These are phyloP conservation scores for Aspiorhynchus laticeps DNA, from an alignment of 2,113 vertebrate species.

Conservation along the genomic window DNA sequence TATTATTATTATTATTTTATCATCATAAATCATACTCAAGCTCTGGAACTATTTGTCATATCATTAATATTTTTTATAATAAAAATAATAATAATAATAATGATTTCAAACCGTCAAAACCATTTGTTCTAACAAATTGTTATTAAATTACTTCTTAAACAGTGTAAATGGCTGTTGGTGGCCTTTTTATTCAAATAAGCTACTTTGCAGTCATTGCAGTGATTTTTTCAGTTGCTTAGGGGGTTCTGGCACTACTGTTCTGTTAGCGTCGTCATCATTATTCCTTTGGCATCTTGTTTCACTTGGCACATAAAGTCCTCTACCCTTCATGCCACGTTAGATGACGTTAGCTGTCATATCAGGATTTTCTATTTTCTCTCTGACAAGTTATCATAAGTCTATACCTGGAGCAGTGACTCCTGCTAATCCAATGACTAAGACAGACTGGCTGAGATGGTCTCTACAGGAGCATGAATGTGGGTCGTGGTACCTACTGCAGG, in stretches of 20 bases:
- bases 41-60: not conserved
- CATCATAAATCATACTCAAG: not conserved
- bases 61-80: not conserved
- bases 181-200: not conserved
- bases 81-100: not conserved
- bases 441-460: slow-evolving; percentile 30
- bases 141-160: slow-evolving; percentile 58
- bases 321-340: not conserved
- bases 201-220: not conserved
- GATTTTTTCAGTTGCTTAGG: not conserved
- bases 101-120: not conserved
- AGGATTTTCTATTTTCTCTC: slow-evolving; percentile 7
- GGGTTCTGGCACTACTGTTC: not conserved
- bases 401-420: not conserved
- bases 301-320: not conserved
- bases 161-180: not conserved
- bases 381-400: slow-evolving; percentile 27
- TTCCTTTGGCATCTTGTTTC: slow-evolving; percentile 12
- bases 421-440: slow-evolving; percentile 23
- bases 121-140: not conserved
- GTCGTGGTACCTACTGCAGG: slow-evolving; percentile 54
- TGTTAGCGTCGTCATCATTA: not conserved
- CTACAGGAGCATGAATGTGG: slow-evolving; percentile 38
- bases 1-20: not conserved
- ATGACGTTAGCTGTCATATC: slow-evolving; percentile 12